Base-by-base conservation (phyloP, 2,888 invertebrate species). In the Physocephala rufipes region DNA sequence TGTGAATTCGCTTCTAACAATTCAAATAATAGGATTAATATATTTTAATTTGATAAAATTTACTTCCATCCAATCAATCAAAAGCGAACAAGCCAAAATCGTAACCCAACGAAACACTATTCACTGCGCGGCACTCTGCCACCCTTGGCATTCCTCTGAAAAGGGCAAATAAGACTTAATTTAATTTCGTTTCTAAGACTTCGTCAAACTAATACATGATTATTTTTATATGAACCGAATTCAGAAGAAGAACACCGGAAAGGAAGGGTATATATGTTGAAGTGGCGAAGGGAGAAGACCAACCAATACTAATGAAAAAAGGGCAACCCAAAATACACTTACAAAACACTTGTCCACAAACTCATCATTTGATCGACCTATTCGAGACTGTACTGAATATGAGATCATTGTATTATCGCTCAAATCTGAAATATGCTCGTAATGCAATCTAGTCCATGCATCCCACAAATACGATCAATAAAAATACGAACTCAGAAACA, bases 361-460 rank as follows among this genome's bases (percentile, higher is more conserved):
- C 45, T 47, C 7, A 21, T 45, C 67, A 55, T n/a, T 67, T 53
- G 67, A 51, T 62, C 63, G 24, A 53, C 67, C 36, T 9, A 62
- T 55, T 62, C 62, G 67, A 55, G 9, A 9, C 36, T 36, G 36
- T 9, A 9, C 36, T 66, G 61, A 28, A 58, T 58, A 12, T 21
- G 58, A 26, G 28, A n/a, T 24, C 58, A 16, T 3, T 3, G 24
- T 26, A 26, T 58, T 16, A 15, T 36, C 4, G 36, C 4, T 36
- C 36, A 63, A 61, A 66, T 66, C 30, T 62, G 62, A 62, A 68
- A 66, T 62, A 67, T 43, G 30, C 67, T 67, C 67, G 71, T 71
- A 71, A 71, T 71, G 67, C 53, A 63, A 59, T 55, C 45, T 67
- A 71, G 67, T 71, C 71, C 53, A n/a, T n/a, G n/a, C n/a, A n/a